Base-by-base conservation (phyloP, 2,797 vertebrate genomes). In the Anguilla anguilla region DNA sequence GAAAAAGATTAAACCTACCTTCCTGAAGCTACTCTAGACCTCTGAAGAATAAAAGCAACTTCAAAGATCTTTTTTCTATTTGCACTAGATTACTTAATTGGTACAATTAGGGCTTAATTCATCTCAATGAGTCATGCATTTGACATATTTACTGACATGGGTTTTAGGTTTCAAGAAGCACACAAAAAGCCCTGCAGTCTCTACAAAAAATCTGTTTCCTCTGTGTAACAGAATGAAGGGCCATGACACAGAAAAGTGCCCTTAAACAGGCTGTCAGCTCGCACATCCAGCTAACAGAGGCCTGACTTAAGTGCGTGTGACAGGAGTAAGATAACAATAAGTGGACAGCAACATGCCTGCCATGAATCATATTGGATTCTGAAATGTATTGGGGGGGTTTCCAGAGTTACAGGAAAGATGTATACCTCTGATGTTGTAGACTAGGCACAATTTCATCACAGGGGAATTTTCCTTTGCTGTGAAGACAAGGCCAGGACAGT, bases 221-320 rank as follows among this genome's bases (percentile, higher is more conserved):
- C 35, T 46, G 39, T 79, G 4, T 82, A 51, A 82, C 43, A 82
- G 43, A 82, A 82, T 51, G 46, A 51, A 25, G 10, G 19, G 15
- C 46, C 11, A 2, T 25, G 79, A 82, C 74, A 82, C 6, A 51
- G 43, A 11, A 35, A 49, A 51, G 22, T 25, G 10, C 22, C 10
- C 46, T 82, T 51, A 82, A 82, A 82, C 35, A 51, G 79, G 22
- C 79, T 25, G 79, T 49, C 79, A 82, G 79, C 79, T 82, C 46
- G 28, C 46, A 82, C 46, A 49, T n/a, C 25, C 79, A 82, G 79
- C 46, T n/a, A 49, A 28, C 46, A 51, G 46, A 25, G 46, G 43
- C 79, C 22, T 15, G 51, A 51, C 43, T 25, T 82, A 82, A 82
- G 25, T 49, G 17, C 25, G 46, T n/a, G 46, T 82, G 79, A 82